Evolutionary conservation across 2,113 vertebrate species (phyloP), one percentile per base, ranked within the genome.

Genomic region (Poeciliopsis prolifica): DNA sequence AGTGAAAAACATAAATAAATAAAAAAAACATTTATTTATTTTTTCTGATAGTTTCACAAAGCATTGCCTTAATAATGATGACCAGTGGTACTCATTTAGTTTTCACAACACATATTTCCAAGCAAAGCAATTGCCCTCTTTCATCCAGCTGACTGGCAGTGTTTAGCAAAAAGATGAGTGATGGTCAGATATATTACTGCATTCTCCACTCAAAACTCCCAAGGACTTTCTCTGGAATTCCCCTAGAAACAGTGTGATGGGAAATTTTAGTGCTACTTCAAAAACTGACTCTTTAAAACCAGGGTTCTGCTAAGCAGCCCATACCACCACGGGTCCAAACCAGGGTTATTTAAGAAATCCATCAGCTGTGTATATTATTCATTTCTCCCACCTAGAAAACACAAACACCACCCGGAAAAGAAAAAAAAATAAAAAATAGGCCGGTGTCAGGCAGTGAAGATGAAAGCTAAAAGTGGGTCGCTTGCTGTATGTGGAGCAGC

Each of bases 401-500:
- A 71, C 76, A 65, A 19, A 61, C 33, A 33, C 24, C 65, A 14
- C 68, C 71, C n/a, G 11, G 10, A 37, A 67, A 61, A 86, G 17
- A 54, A 9, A 54, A 76, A 64, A 81, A 40, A 65, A 62, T n/a
- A 85, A 58, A 58, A n/a, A 65, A 84, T 40, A 61, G 65, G 70
- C 75, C 81, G 81, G 77, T 90, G 84, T 88, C 80, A 89, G 87
- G 88, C 81, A 82, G 74, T 44, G 70, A 65, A 74, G 74, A 87
- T 80, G 78, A 61, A 75, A 70, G 70, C 51, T 35, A 66, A 71
- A 92, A 92, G 80, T 92, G 91, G 92, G 92, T 93, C 91, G 87
- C 64, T 77, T 9, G 73, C 86, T 88, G 86, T 90, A 94, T 90
- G 48, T 93, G 90, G 91, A 93, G 88, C 93, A 91, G 84, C 72